These are phyloP conservation scores for Tetheella fluctuosa DNA, from an alignment of 2,888 invertebrate genomes.

Conservation along the genomic window DNA sequence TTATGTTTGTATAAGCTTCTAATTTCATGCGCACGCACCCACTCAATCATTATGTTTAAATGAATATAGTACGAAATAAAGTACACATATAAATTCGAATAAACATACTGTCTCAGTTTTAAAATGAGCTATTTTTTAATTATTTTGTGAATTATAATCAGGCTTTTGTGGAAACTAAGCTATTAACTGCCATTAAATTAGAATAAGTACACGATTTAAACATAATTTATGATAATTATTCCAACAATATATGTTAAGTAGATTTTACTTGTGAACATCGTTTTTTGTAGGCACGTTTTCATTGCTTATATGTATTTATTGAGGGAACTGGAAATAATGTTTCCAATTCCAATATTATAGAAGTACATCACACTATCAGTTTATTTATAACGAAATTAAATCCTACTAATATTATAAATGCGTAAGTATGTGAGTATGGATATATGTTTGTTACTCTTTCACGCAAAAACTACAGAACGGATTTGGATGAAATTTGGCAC, in stretches of 20 bases:
- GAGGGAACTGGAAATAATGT: too few relatives aligned
- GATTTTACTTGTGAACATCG: constrained; percentile 50
- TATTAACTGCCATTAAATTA: constrained; percentile 57
- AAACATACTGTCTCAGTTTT: neutral
- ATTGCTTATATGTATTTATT: constrained; percentile 18
- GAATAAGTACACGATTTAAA: constrained; percentile 56
- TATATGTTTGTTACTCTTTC: too few relatives aligned
- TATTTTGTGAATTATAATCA: constrained; percentile 11
- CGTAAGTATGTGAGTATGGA: too few relatives aligned
- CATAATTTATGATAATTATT: constrained; percentile 60
- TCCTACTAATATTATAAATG: too few relatives aligned
- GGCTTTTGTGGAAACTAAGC: constrained; percentile 42
- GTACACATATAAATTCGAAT: neutral
- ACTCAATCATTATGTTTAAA: neutral
- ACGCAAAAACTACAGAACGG: too few relatives aligned
- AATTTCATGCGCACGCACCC: too few relatives aligned
- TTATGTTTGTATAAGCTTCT: too few relatives aligned
- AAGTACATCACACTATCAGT: too few relatives aligned
- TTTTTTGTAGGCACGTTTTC: constrained; percentile 43
- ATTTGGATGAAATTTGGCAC: too few relatives aligned
- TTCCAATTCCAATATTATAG: too few relatives aligned
- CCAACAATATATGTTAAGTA: constrained; percentile 49
- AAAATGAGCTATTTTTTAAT: constrained; percentile 4
- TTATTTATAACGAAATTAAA: too few relatives aligned
- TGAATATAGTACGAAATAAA: neutral